Evolutionary conservation across 2,888 invertebrate species (phyloP), one percentile per base, ranked within the genome.

Genomic region (Parnassius smintheus): DNA sequence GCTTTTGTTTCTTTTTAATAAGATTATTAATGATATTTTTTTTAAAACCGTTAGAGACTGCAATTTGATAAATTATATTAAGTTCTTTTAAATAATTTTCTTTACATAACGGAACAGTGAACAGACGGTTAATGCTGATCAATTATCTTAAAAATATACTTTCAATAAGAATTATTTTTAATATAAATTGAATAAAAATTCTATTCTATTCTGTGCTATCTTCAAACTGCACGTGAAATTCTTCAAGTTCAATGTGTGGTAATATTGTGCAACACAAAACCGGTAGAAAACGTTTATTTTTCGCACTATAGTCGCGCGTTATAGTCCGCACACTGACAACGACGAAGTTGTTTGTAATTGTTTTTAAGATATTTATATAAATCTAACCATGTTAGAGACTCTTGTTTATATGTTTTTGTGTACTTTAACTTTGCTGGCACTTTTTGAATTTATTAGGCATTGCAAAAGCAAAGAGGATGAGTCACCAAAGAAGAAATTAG

Each of bases 331-430:
- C 22, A 42, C 18, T 11, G 51, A 22, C 41, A 4, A 45, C 55
- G 55, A 22, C 45, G 25, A 49, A 41, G 55, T 50, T 49, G 62
- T 59, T 44, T 45, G 42, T 46, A 35, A 25, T 18, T n/a, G 13
- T 12, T 12, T 52, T 55, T 46, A 46, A 4, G 8, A 9, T 46
- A 25, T 55, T 22, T 50, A 48, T 12, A 13, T n/a, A 10, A n/a
- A n/a, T 44, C 0, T 54, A 35, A 62, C 3, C 9, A 64, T 64
- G 64, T 12, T 60, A 25, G 64, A 64, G 52, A 56, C 52, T 13
- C 46, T 64, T 9, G 60, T 64, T 22, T 64, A 64, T n/a, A 59
- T 64, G 42, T 64, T 64, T 25, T 18, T 64, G 49, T 64, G 59
- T 45, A 60, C 64, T 13, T 25, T 64, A 49, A 53, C 60, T 3